Conservation (phyloP, 2,113 vertebrate genomes). For the Phocoena phocoena region DNA sequence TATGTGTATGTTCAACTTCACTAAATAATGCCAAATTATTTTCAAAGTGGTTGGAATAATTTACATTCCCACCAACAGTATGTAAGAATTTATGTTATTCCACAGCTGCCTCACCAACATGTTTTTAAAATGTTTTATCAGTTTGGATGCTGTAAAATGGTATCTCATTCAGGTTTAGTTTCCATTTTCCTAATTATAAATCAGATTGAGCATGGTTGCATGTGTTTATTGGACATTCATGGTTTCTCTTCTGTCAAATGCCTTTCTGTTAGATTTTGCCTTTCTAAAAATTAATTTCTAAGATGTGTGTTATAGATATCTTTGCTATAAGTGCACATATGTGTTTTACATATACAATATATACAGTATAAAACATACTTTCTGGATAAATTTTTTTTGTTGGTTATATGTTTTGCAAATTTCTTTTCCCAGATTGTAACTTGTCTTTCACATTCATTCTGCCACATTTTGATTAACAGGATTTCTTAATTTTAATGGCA, state of each 20-base stretch:
- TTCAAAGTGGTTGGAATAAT: neutral
- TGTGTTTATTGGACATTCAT: neutral
- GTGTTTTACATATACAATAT: neutral
- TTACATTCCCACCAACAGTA: neutral
- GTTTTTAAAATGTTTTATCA: neutral
- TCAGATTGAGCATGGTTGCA: neutral
- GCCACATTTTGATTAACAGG: neutral
- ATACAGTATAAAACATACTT: neutral
- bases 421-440: neutral
- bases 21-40: neutral
- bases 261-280: neutral
- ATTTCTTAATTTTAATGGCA: neutral
- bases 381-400: neutral
- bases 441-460: neutral
- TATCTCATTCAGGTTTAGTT: neutral
- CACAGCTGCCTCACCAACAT: neutral
- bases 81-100: neutral
- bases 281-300: neutral
- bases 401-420: neutral
- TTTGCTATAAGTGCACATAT: neutral
- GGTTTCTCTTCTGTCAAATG: neutral
- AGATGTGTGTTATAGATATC: neutral
- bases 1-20: neutral
- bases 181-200: constrained; percentile 12
- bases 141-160: neutral